Conservation (phyloP, 2,888 invertebrate species). For the Gymnocheta viridis region DNA sequence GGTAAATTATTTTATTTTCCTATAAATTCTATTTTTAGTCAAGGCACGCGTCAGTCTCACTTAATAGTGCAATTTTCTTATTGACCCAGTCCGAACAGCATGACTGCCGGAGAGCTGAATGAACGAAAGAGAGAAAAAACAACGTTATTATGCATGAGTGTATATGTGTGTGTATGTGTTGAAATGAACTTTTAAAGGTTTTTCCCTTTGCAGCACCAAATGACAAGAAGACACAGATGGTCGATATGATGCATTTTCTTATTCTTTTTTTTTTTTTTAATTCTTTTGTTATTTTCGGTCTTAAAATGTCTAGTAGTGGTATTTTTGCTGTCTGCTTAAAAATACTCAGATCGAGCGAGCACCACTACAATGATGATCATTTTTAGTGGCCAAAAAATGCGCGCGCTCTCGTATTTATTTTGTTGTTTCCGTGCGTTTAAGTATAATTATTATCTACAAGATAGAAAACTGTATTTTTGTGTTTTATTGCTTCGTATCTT, state of each 20-base stretch:
- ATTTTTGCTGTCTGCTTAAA: conserved; percentile 4
- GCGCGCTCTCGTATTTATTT: conserved; percentile 43
- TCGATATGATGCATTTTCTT: conserved; percentile 48
- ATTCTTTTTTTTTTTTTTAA: conserved; percentile 9
- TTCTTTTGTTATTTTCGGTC: conserved; percentile 29
- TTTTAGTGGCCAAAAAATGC: conserved; percentile 43
- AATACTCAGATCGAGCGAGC: background rate
- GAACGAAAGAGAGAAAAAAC: background rate
- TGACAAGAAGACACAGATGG: conserved; percentile 66
- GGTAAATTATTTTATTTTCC: background rate
- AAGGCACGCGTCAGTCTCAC: conserved; percentile 66
- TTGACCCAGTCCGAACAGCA: conserved; percentile 41
- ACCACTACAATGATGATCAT: conserved; percentile 1
- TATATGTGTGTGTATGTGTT: conserved; percentile 26
- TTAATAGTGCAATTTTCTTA: conserved; percentile 58
- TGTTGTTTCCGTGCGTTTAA: conserved; percentile 22
- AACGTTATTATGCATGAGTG: background rate
- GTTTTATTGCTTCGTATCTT: conserved; percentile 5
- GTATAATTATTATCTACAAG: conserved; percentile 41
- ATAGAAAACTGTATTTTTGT: conserved; percentile 27
- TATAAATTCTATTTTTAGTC: conserved; percentile 17
- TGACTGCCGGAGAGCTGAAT: background rate
- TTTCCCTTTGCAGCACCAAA: conserved; percentile 45
- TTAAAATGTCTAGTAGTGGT: conserved; percentile 20
- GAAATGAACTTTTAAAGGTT: conserved; percentile 29